phyloP scores from a whole-genome alignment of 2,113 vertebrate species.

The Sphaerodactylus townsendi region DNA sequence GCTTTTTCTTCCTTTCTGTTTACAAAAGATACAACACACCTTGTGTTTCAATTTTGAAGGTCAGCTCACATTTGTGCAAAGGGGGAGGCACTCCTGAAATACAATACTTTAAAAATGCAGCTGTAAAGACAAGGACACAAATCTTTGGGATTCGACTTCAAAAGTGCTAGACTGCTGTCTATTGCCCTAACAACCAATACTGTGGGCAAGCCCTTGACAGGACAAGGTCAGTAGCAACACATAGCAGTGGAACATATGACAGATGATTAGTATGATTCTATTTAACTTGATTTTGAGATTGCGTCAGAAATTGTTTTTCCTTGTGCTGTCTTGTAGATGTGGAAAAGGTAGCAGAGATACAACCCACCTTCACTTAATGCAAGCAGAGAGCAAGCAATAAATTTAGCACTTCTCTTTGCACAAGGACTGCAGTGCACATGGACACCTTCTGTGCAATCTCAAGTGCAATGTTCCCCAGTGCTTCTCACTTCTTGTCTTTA shows the following conservation, averaged over 20 bases:
- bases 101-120: background rate
- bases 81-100: background rate
- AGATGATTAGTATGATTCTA: too few species aligned
- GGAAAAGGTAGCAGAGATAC: too few species aligned
- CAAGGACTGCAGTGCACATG: too few species aligned
- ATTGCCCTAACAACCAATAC: background rate
- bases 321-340: too few species aligned
- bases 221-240: too few species aligned
- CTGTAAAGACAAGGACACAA: background rate
- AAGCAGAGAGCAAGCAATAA: too few species aligned
- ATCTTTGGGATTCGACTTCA: background rate
- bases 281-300: too few species aligned
- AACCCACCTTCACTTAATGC: too few species aligned
- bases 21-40: background rate
- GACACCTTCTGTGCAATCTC: too few species aligned
- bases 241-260: background rate
- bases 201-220: fast-evolving
- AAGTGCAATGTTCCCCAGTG: background rate
- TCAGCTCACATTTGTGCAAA: background rate
- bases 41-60: background rate
- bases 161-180: background rate
- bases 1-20: constrained; percentile 12
- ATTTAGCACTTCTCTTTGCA: too few species aligned
- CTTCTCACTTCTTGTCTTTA: background rate
- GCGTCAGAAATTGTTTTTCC: too few species aligned